These are phyloP conservation scores for Chrysogorgia sp. DNA, from an alignment of 92 coral and sea anemone species.

Conservation along the genomic window DNA sequence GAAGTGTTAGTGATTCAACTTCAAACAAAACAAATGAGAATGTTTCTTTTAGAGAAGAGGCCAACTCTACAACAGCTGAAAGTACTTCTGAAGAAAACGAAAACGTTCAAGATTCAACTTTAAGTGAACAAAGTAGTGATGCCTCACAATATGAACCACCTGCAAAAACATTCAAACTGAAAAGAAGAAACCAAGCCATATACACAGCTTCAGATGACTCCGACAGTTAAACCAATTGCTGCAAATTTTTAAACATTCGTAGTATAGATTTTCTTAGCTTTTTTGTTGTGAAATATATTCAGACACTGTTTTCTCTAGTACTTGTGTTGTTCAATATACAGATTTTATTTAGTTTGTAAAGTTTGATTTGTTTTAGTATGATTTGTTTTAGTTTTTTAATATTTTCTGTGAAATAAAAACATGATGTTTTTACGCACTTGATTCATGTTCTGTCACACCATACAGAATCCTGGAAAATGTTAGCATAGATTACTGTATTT, in stretches of 20 bases:
- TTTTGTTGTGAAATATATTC: too few relatives aligned
- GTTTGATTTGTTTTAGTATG: too few relatives aligned
- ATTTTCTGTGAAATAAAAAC: too few relatives aligned
- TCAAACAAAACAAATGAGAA: neutral
- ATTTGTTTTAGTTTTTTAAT: too few relatives aligned
- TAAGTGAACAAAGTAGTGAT: neutral
- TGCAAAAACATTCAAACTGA: conserved; percentile 69
- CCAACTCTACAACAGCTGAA: neutral
- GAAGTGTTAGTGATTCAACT: too few relatives aligned
- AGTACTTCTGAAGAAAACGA: neutral
- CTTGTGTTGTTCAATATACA: too few relatives aligned
- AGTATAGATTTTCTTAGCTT: neutral
- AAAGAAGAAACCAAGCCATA: conserved; percentile 86
- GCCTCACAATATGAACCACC: conserved; percentile 65
- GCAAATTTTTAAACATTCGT: neutral
- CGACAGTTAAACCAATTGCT: neutral
- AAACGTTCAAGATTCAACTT: neutral
- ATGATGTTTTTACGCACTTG: too few relatives aligned
- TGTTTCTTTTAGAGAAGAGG: neutral
- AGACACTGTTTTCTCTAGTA: too few relatives aligned
- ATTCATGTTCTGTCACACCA: too few relatives aligned
- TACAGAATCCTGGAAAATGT: too few relatives aligned
- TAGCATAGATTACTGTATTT: too few relatives aligned
- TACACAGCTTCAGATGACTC: conserved; percentile 69
- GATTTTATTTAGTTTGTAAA: too few relatives aligned